A percentile compares a stretch with the other conserved stretches of the same genome.
These are phyloP conservation scores for Megalopta genalis DNA, from an alignment of 1,140 invertebrate species.

Conservation along the genomic window DNA sequence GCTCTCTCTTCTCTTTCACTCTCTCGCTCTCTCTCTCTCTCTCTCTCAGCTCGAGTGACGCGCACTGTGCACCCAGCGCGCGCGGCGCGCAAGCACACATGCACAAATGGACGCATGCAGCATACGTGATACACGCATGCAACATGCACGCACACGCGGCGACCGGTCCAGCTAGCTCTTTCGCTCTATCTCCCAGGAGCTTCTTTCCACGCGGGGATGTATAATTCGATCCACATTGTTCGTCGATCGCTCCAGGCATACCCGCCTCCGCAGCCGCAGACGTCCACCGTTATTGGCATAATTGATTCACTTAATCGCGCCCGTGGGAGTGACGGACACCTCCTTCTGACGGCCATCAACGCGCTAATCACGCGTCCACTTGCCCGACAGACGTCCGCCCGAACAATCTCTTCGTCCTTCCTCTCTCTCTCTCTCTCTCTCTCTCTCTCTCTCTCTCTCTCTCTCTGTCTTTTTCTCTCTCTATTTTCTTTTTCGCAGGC, in stretches of 20 bases:
- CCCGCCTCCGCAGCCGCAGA: constrained; percentile 35
- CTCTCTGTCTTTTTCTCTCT: too few relatives aligned
- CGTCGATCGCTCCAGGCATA: constrained; percentile 50
- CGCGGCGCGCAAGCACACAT: constrained; percentile 40
- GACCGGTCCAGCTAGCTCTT: too few relatives aligned
- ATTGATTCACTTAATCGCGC: constrained; percentile 73
- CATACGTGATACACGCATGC: too few relatives aligned
- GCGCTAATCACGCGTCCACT: constrained; percentile 31
- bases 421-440: too few relatives aligned
- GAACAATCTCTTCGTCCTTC: too few relatives aligned
- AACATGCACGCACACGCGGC: too few relatives aligned
- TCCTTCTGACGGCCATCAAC: constrained; percentile 38
- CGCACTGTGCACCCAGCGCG: constrained; percentile 52
- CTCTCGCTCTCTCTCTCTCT: background rate
- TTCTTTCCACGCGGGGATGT: background rate
- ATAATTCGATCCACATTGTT: constrained; percentile 75
- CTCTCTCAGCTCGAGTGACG: background rate
- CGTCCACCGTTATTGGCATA: constrained; percentile 70
- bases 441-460: too few relatives aligned
- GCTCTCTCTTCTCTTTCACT: background rate
- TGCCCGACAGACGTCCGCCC: constrained; percentile 16
- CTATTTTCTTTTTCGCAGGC: too few relatives aligned
- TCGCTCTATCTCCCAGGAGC: too few relatives aligned
- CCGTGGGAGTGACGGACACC: constrained; percentile 61
- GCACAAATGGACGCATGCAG: constrained; percentile 36